phyloP scores from a whole-genome alignment of 2,113 vertebrate species.

The Vulpes ferrilata region DNA sequence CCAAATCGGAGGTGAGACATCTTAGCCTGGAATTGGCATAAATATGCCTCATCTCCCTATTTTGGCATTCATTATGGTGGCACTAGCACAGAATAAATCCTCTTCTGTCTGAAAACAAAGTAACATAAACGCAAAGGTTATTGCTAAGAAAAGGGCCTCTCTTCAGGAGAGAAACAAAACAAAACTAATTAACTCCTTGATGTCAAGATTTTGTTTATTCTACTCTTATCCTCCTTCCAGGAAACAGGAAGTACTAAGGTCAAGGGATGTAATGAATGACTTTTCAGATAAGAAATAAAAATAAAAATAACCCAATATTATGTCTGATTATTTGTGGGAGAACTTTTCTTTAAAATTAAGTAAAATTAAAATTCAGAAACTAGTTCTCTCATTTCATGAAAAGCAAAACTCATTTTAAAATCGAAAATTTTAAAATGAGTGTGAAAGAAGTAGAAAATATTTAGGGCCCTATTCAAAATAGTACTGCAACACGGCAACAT shows the following conservation, averaged over 20 bases:
- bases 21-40: not conserved
- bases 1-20: not conserved
- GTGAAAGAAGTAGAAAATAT: constrained; percentile 71
- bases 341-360: constrained; percentile 8
- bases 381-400: not conserved
- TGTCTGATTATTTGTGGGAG: not conserved
- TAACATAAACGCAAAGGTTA: not conserved
- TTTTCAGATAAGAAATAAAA: constrained; percentile 37
- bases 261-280: not conserved
- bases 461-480: constrained; percentile 67
- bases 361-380: constrained; percentile 54
- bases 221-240: not conserved
- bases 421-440: constrained; percentile 42
- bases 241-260: constrained; percentile 15
- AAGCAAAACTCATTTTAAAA: constrained; percentile 17
- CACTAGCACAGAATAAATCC: not conserved
- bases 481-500: constrained; percentile 50
- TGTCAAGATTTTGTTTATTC: not conserved
- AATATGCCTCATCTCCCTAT: not conserved
- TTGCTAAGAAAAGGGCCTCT: not conserved
- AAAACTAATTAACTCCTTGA: not conserved
- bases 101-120: constrained; percentile 5
- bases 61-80: not conserved
- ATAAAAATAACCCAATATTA: not conserved
- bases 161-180: not conserved